Evolutionary conservation across 2,113 vertebrate genomes (phyloP), one percentile per base, ranked within the genome.

Genomic region (Larimichthys crocea): DNA sequence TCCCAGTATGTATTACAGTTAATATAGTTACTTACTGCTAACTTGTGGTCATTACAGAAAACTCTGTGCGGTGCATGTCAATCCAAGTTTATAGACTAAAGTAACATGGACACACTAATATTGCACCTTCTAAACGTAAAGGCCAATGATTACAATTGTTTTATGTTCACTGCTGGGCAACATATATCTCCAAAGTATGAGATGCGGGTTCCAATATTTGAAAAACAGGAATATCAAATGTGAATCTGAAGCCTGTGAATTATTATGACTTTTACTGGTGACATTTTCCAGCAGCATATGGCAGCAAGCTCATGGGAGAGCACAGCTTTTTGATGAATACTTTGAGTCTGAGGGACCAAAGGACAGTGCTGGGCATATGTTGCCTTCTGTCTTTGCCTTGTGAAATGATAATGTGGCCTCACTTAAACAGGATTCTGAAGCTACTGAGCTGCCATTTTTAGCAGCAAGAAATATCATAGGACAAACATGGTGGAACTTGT

Each of bases 211-310:
- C 94, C 94, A 96, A 94, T 96, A 95, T 96, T 97, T 96, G 95
- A 96, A 96, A 97, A 95, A 95, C 92, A 96, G 96, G 96, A 96
- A 96, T 96, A 97, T 97, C 96, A 99, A 97, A 97, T 96, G 95
- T 94, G 95, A 95, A 96, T 96, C 95, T 97, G 95, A 96, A 96
- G 96, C 96, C 94, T 93, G 95, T 96, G 97, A 98, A 97, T 97
- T 96, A 97, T 96, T 97, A 96, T 97, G 96, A 97, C 97, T 98
- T 97, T 97, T 96, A 96, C 96, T 95, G 96, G 96, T 99, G 98
- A 98, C 97, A 99, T 99, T 99, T 99, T 97, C 96, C 95, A 93
- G 93, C 86, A 94, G 95, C 97, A 98, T 98, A 98, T 98, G 97
- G 97, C 94, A 94, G 94, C 80, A 92, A 94, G 95, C 97, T 98